phyloP scores from a whole-genome alignment of 2,888 invertebrate species.

The Cinara cedri region DNA sequence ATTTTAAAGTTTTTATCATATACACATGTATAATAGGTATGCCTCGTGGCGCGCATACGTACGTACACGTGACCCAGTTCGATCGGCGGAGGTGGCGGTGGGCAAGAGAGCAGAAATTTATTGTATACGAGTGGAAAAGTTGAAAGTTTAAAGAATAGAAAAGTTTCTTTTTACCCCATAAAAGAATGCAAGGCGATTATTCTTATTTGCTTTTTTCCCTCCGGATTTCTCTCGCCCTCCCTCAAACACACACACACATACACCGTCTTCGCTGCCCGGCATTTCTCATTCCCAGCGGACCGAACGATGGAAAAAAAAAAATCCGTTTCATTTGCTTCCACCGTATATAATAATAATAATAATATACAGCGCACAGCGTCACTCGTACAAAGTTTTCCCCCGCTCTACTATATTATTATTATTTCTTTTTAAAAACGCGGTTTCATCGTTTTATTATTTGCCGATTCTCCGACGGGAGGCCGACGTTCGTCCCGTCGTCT shows the following conservation, averaged over 20 bases:
- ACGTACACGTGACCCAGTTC: constrained; percentile 9
- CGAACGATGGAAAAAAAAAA: not conserved
- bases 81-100: not conserved
- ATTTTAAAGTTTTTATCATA: not conserved
- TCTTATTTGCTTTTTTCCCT: constrained; percentile 38
- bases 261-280: not conserved
- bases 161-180: constrained; percentile 54
- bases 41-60: no score
- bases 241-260: not conserved
- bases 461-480: constrained; percentile 38
- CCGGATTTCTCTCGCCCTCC: not conserved
- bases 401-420: constrained; percentile 45
- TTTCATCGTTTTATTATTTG: constrained; percentile 56
- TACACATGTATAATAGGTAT: no score
- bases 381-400: constrained; percentile 46
- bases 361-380: not conserved
- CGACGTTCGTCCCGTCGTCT: not conserved
- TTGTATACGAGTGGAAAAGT: constrained; percentile 49
- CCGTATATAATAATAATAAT: no score
- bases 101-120: constrained; percentile 25
- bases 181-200: constrained; percentile 54
- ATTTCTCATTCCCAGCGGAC: constrained; percentile 2
- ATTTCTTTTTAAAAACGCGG: constrained; percentile 54
- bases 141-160: constrained; percentile 53
- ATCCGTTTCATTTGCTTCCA: constrained; percentile 52